These are phyloP conservation scores for Pseudotriccus pelzelni DNA, from an alignment of 2,797 vertebrate genomes.

Conservation along the genomic window DNA sequence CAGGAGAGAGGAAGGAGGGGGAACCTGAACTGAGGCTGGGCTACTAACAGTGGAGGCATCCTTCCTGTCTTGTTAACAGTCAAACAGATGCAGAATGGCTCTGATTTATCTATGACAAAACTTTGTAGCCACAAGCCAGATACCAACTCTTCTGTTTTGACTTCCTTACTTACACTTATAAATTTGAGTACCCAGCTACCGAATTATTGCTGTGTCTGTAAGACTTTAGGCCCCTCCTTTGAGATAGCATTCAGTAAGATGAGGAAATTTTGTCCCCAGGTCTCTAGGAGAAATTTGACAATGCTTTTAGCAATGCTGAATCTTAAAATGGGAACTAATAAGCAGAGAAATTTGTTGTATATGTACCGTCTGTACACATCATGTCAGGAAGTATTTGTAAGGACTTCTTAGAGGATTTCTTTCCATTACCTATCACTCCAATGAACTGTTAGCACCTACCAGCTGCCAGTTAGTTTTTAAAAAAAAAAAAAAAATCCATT, in stretches of 20 bases:
- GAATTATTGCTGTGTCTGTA: neutral
- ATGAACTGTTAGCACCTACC: neutral
- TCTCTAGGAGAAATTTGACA: neutral
- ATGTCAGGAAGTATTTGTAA: neutral
- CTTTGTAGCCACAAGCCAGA: neutral
- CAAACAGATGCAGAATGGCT: neutral
- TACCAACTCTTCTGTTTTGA: neutral
- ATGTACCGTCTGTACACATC: neutral
- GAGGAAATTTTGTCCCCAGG: neutral
- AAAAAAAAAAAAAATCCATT: neutral
- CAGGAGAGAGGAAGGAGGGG: neutral
- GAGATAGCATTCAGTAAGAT: neutral
- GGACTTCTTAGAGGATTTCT: neutral
- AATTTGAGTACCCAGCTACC: neutral
- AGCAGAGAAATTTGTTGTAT: neutral
- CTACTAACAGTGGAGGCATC: neutral
- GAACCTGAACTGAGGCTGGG: neutral
- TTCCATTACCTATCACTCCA: neutral
- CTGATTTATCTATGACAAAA: neutral
- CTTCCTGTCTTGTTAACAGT: neutral
- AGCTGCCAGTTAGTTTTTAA: neutral
- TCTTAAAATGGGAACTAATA: neutral
- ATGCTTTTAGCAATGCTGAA: neutral
- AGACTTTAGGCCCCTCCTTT: neutral
- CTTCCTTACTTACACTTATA: neutral